Evolutionary conservation across 1,140 invertebrate species (phyloP), one percentile per base, ranked within the genome.

Genomic region (Anastrepha obliqua): DNA sequence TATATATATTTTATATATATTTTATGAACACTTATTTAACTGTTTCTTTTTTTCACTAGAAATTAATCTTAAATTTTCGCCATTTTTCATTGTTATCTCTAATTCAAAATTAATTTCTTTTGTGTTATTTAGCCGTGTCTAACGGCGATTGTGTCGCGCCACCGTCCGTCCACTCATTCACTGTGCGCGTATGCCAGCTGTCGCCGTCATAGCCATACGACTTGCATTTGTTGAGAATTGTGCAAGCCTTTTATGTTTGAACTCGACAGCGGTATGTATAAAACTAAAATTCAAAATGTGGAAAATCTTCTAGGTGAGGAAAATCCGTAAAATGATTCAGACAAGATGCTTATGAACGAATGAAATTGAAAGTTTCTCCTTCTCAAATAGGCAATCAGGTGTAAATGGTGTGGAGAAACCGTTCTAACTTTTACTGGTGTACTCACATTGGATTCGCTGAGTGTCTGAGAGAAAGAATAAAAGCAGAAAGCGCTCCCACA

Each of bases 361-460:
- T 81, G 74, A 81, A 81, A 81, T 55, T 20, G 74, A 81, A 81
- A 81, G 74, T 81, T 81, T 58, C 47, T 62, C 60, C 1, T 51
- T 55, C 47, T 81, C 74, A 1, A 55, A 55, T 42, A 55, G 44
- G 6, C 15, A 58, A 55, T 17, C 3, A 17, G 9, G n/a, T 11
- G 15, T 58, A 9, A 20, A 55, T 55, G 74, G n/a, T 20, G 42
- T 29, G 11, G n/a, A 29, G 74, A 13, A 81, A 81, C 20, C 20
- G 47, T 29, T 20, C 8, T 11, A 62, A 13, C n/a, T 15, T 9
- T 4, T 29, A n/a, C 47, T 62, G 60, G 60, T 62, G 60, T 62
- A 13, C 60, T 62, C 60, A 11, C 51, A 55, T 55, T 55, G 51
- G 17, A 9, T 47, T 42, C 64, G 42, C 15, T 74, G 67, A 44